Conservation (phyloP, 2,888 invertebrate species). For the Ypsolopha sequella region DNA sequence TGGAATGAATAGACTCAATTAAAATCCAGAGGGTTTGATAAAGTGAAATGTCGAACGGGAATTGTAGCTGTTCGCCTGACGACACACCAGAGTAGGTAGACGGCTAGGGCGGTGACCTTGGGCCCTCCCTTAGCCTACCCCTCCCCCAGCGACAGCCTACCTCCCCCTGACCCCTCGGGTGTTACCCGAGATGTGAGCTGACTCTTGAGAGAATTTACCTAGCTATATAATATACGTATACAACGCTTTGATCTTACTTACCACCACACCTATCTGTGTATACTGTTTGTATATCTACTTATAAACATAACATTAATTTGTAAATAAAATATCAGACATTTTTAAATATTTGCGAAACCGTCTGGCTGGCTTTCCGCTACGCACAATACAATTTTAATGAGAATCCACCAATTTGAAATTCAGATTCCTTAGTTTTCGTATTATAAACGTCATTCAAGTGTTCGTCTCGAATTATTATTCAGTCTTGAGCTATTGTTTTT, state of each 20-base stretch:
- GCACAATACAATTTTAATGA: neutral
- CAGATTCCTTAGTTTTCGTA: neutral
- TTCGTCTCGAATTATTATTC: neutral
- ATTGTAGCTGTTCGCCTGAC: conserved; percentile 26
- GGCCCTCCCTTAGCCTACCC: conserved; percentile 16
- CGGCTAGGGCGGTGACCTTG: conserved; percentile 61
- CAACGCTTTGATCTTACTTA: neutral
- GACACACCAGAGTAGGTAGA: conserved; percentile 52
- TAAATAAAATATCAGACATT: no score
- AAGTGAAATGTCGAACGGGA: conserved; percentile 1
- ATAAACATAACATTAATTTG: no score
- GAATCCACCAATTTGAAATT: conserved; percentile 1
- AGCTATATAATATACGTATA: conserved; percentile 17
- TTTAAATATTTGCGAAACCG: no score
- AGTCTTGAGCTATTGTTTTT: conserved; percentile 3
- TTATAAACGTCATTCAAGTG: neutral
- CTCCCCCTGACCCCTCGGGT: conserved; percentile 19
- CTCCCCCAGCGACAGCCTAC: conserved; percentile 11
- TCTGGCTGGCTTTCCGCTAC: neutral
- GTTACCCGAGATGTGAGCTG: conserved; percentile 41
- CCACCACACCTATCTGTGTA: neutral
- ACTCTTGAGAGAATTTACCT: conserved; percentile 34
- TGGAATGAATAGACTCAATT: conserved; percentile 1
- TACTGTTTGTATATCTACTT: no score
- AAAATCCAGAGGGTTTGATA: conserved; percentile 1